A percentile compares a stretch with the other conserved stretches of the same genome.
phyloP scores from a whole-genome alignment of 2,113 vertebrate species.

The Eira barbara region DNA sequence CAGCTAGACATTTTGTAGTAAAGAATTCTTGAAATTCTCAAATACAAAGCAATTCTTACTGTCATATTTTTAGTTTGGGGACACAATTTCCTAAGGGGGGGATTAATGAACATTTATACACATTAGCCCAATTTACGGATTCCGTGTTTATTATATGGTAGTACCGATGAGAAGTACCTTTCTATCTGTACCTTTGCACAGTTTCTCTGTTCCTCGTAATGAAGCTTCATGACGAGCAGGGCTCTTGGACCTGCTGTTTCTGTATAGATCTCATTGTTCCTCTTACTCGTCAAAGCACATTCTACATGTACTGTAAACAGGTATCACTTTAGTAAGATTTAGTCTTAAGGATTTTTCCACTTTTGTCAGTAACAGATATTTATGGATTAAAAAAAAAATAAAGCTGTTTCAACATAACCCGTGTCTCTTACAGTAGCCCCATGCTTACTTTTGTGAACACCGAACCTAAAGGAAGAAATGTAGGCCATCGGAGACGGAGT shows the following conservation, averaged over 20 bases:
- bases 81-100: slow-evolving; percentile 83
- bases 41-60: slow-evolving; percentile 84
- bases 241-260: slow-evolving; percentile 86
- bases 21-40: slow-evolving; percentile 81
- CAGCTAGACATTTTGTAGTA: slow-evolving; percentile 84
- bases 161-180: slow-evolving; percentile 83
- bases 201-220: slow-evolving; percentile 81
- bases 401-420: slow-evolving; percentile 86
- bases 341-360: slow-evolving; percentile 90
- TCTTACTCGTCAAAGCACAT: slow-evolving; percentile 91
- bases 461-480: neutral
- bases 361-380: slow-evolving; percentile 91
- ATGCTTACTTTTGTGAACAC: slow-evolving; percentile 8
- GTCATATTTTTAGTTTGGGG: slow-evolving; percentile 84
- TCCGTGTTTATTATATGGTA: slow-evolving; percentile 86
- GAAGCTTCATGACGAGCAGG: slow-evolving; percentile 85
- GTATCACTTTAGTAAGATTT: slow-evolving; percentile 86
- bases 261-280: slow-evolving; percentile 88
- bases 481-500: neutral
- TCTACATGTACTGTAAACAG: slow-evolving; percentile 88
- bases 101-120: slow-evolving; percentile 84
- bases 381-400: slow-evolving; percentile 88
- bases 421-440: slow-evolving; percentile 37
- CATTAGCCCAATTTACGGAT: slow-evolving; percentile 87
- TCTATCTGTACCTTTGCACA: slow-evolving; percentile 84